phyloP scores from a whole-genome alignment of 35 echinoderm and acorn worm species.

The Acanthaster planci region DNA sequence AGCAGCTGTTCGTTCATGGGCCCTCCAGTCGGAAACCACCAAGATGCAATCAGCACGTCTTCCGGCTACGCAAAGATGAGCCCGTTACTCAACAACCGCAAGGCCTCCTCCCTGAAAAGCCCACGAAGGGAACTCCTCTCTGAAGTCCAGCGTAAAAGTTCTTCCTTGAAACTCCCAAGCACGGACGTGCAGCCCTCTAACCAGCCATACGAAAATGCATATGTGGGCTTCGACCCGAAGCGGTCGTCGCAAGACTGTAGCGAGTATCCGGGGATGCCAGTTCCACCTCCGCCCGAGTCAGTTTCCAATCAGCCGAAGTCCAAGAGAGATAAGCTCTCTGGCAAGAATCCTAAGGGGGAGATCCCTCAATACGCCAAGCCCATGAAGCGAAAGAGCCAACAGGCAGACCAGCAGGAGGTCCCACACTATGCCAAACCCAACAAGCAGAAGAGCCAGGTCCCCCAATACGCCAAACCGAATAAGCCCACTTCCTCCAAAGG shows the following conservation, averaged over 20 bases:
- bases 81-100: slow-evolving; percentile 4
- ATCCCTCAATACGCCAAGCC: slow-evolving; percentile 1
- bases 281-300: background rate
- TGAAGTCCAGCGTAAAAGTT: background rate
- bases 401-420: background rate
- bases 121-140: background rate
- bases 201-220: slow-evolving; percentile 3
- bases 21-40: background rate
- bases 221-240: background rate
- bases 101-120: background rate
- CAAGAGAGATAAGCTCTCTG: background rate
- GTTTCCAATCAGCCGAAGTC: background rate
- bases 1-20: background rate
- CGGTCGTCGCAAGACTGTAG: background rate
- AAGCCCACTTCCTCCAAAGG: background rate
- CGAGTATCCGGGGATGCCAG: background rate
- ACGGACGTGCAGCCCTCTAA: background rate
- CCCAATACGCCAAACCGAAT: slow-evolving; percentile 17
- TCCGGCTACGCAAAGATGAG: slow-evolving; percentile 1
- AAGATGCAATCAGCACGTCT: background rate
- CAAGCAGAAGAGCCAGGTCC: background rate
- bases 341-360: background rate
- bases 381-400: slow-evolving; percentile 16
- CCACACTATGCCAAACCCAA: slow-evolving; percentile 3
- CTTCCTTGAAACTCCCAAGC: slow-evolving; percentile 1